Evolutionary conservation across 1,140 invertebrate genomes (phyloP), one percentile per base, ranked within the genome.

Genomic region (Pogonus chalceus): DNA sequence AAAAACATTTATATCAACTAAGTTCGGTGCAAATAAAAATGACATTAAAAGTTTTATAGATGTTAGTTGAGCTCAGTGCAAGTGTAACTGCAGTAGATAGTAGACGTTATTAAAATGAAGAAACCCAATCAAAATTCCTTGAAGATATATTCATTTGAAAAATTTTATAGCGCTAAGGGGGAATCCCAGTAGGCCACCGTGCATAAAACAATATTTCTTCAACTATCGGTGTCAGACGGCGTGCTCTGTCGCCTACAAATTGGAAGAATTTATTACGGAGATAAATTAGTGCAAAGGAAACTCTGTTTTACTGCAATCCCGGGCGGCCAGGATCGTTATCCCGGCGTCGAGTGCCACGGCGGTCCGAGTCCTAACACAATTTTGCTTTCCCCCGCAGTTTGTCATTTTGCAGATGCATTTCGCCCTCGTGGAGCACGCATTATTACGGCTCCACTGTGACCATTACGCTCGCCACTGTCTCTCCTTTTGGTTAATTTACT

Each of bases 241-340:
- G 37, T 43, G 4, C 9, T 43, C 37, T 12, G 37, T 43, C 37
- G 37, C 37, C 37, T 43, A 43, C 37, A 43, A 43, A 43, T 43
- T 43, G 37, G 37, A 43, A 43, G 37, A 43, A 43, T 43, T 43
- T 43, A 43, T 43, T 43, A 43, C 37, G 37, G 37, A 43, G 37
- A 43, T 43, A 43, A 43, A 43, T 43, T 43, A 43, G 37, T 43
- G 37, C 37, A 43, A 43, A 43, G 37, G 37, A 43, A 43, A 43
- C 37, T 43, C 37, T 43, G 37, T 43, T 43, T 43, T 43, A 43
- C 37, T 43, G 37, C 37, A 43, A 43, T 43, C 37, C 37, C 37
- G 37, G 37, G 37, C 37, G 37, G 18, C 37, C 37, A 10, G 18
- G 37, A 16, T 43, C 37, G 37, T 43, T 43, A 43, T 43, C 37